These are phyloP conservation scores for Sphaerophoria rueppellii DNA, from an alignment of 2,888 invertebrate genomes.

Conservation along the genomic window DNA sequence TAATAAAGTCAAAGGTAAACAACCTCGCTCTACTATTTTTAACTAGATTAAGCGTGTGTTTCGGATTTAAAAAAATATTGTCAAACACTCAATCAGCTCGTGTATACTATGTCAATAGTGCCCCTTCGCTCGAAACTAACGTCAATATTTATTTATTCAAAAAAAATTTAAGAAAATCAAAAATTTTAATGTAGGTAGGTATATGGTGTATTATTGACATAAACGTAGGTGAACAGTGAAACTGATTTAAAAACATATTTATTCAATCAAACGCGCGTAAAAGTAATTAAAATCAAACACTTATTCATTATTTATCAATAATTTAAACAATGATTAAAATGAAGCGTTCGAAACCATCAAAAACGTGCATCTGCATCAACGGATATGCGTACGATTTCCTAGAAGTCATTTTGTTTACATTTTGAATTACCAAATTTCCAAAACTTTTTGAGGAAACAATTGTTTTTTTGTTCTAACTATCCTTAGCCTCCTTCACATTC, in stretches of 20 bases:
- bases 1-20: too few relatives aligned
- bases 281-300: neutral
- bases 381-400: too few relatives aligned
- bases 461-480: too few relatives aligned
- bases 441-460: too few relatives aligned
- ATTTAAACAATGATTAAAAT: neutral
- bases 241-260: neutral
- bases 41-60: neutral
- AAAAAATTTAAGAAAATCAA: neutral
- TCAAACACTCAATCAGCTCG: neutral
- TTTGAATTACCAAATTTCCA: too few relatives aligned
- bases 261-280: neutral
- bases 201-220: neutral
- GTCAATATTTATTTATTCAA: too few relatives aligned
- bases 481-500: too few relatives aligned
- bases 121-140: neutral
- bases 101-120: neutral
- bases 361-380: too few relatives aligned
- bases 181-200: neutral
- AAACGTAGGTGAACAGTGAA: neutral
- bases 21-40: too few relatives aligned
- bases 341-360: neutral
- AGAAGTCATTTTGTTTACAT: too few relatives aligned
- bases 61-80: neutral
- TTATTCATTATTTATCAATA: too few relatives aligned